phyloP scores from a whole-genome alignment of 1,140 invertebrate genomes.

The Chionoecetes opilio region DNA sequence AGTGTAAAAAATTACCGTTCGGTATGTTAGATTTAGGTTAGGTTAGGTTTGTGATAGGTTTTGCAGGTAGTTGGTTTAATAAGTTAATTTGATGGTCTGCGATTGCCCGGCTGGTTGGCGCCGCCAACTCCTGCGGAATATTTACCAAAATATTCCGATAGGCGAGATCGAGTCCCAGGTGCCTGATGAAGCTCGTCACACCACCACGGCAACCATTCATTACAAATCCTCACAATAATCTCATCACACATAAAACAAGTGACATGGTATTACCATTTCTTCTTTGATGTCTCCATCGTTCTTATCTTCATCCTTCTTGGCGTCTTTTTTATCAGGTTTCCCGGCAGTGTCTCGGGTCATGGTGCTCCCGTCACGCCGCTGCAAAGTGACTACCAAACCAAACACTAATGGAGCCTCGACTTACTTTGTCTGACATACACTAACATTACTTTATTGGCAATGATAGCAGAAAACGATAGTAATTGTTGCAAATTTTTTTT shows the following conservation, averaged over 20 bases:
- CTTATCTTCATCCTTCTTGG: slow-evolving; percentile 66
- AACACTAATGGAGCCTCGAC: neutral
- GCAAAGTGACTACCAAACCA: neutral
- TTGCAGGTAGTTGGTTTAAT: too few relatives aligned
- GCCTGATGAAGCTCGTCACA: neutral
- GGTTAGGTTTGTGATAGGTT: too few relatives aligned
- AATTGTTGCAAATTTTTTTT: too few relatives aligned
- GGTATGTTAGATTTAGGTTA: too few relatives aligned
- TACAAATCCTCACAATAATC: neutral
- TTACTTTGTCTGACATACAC: neutral
- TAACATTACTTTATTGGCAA: too few relatives aligned
- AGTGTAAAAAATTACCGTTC: too few relatives aligned
- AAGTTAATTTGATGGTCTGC: neutral
- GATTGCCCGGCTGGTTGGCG: neutral
- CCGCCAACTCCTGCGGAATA: neutral
- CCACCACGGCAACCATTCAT: neutral
- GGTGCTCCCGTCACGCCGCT: neutral
- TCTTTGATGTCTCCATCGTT: slow-evolving; percentile 72
- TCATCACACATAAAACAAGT: neutral
- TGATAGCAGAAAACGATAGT: too few relatives aligned
- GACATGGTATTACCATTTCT: slow-evolving; percentile 58
- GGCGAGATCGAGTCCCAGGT: too few relatives aligned
- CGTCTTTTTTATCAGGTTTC: slow-evolving; percentile 71
- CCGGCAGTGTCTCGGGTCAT: slow-evolving; percentile 69
- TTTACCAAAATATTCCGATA: too few relatives aligned